Base-by-base conservation (phyloP, 2,888 invertebrate genomes). In the Cistogaster globosa region DNA sequence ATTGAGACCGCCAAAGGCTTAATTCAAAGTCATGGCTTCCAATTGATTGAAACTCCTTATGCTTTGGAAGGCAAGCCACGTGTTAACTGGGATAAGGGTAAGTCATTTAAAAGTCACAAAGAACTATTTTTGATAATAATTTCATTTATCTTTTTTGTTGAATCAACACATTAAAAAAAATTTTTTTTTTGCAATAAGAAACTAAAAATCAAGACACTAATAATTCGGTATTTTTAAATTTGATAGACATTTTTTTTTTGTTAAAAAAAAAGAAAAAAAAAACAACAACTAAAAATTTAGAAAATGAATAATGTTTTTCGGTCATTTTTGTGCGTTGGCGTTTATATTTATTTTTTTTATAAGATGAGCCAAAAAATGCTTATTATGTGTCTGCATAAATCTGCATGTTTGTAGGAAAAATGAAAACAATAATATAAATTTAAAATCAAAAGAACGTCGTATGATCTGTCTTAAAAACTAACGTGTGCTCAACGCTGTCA, bases 11-110 rank as follows among this genome's bases (percentile, higher is more conserved):
- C 96, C 3, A 94, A 93, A 89, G 93, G 93, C 86, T 92, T 96
- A 87, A 96, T 96, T 87, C 94, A 94, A 90, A 93, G 93, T 36
- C 94, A 94, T 51, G 95, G 96, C 51, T 96, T 96, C 91, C 94
- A 94, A 88, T 94, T 95, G 20, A 95, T 94, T 65, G 93, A 94
- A 87, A 95, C 96, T 0, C 95, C 96, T 89, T 95, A 95, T 87
- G 96, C 96, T 32, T 93, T 96, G 79, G 96, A 96, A 91, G 96
- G 96, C 16, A 96, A 95, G 89, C 96, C 96, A 67, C 96, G 96
- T 45, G 96, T 96, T 22, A 94, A 95, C 89, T 96, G 96, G 96
- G 95, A 96, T 91, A 96, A 96, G 92, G 96, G 95, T 93, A 71
- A 90, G 91, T 90, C 53, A 45, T 76, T 76, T 63, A 76, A 82